Base-by-base conservation (phyloP, 2,888 invertebrate species). In the Phaedon cochleariae region DNA sequence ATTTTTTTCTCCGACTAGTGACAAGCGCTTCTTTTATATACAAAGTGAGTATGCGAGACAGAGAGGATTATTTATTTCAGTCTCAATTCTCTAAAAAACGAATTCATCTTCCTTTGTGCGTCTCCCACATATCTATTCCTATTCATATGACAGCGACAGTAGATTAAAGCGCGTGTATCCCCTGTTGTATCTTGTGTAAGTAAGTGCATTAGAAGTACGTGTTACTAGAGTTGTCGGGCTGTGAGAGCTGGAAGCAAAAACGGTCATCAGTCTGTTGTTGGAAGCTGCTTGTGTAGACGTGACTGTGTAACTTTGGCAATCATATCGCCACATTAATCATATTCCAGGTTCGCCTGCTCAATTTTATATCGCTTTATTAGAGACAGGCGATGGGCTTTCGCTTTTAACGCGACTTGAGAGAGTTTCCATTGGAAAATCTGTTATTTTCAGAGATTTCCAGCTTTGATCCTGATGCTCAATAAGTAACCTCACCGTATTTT, bases 231-330 rank as follows among this genome's bases (percentile, higher is more conserved):
- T 73, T 73, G 73, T 73, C 72, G 71, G 71, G 73, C 70, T 52
- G 65, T 58, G 61, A 65, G 62, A 62, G 58, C 52, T 54, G 18
- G 34, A 55, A 41, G 68, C 67, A 76, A 76, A 77, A 76, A 76
- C 76, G 73, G 71, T 74, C 75, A 75, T 77, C 77, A 77, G 74
- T 75, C 72, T 72, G 72, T 67, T 69, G 70, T 54, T 54, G 37
- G 48, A 57, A 63, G 55, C 75, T 74, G 77, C 72, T 75, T 74
- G 76, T 73, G 74, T 74, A 74, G 73, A 77, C 77, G 77, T 77
- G 77, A 76, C 77, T 73, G 72, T 68, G 74, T 71, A 77, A 76
- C 76, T 76, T 77, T 74, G 71, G 77, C 75, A 76, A 76, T 76
- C 77, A 74, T 73, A 76, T 70, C 71, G 70, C 73, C 73, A 68